Evolutionary conservation across 1,140 invertebrate genomes (phyloP).

Genomic region (Drosophila sproati): DNA sequence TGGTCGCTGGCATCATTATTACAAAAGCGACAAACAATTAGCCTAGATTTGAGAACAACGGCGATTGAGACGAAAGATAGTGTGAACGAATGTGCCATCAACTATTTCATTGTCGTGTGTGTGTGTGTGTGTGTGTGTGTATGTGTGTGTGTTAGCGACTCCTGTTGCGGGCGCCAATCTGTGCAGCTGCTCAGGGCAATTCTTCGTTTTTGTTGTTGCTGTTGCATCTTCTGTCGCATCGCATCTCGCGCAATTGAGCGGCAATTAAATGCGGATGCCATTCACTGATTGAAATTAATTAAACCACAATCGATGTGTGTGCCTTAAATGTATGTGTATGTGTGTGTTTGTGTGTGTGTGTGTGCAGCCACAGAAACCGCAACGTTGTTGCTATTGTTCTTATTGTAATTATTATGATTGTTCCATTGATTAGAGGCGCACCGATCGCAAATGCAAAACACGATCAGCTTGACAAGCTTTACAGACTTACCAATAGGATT

Average conservation of each 20-base stretch:
- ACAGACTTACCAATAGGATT: slow-evolving; percentile 51
- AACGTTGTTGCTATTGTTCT: neutral
- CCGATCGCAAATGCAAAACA: neutral
- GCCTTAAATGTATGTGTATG: neutral
- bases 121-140: slow-evolving; percentile 3
- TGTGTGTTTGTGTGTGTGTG: neutral
- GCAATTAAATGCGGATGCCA: slow-evolving; percentile 73
- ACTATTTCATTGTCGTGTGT: slow-evolving; percentile 1
- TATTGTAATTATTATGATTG: neutral
- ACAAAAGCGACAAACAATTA: slow-evolving; percentile 83
- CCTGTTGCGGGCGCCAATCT: slow-evolving; percentile 51
- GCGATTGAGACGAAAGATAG: slow-evolving; percentile 20
- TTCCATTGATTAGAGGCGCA: neutral
- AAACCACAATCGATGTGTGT: slow-evolving; percentile 24
- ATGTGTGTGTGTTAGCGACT: neutral
- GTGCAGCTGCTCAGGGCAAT: slow-evolving; percentile 40
- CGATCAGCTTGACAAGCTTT: too few relatives aligned
- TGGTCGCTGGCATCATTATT: slow-evolving; percentile 82
- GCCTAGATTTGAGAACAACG: slow-evolving; percentile 66
- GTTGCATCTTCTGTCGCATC: slow-evolving; percentile 17
- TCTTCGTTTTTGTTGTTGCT: slow-evolving; percentile 22
- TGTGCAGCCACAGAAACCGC: slow-evolving; percentile 5
- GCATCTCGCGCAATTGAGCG: slow-evolving; percentile 54
- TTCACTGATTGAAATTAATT: slow-evolving; percentile 76
- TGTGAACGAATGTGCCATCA: slow-evolving; percentile 14